Evolutionary conservation across 2,888 invertebrate genomes (phyloP), one percentile per base, ranked within the genome.

Genomic region (Patella ulyssiponensis): DNA sequence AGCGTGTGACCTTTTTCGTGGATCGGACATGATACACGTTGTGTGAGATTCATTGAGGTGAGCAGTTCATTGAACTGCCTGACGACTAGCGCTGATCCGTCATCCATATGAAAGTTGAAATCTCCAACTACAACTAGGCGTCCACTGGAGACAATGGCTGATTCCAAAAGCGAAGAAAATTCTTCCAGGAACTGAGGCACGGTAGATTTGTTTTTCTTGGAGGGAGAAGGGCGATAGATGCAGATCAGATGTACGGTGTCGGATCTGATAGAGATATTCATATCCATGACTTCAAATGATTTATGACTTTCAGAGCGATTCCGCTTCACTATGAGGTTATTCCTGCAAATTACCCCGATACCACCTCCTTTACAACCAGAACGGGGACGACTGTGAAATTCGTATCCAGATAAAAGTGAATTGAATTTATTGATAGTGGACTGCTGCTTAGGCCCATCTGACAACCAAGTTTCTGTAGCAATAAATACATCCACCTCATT

Each of bases 61-160:
- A 54, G 54, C 17, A 54, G 54, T 54, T 54, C 54, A 54, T 54
- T 54, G 54, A 54, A 54, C 54, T 54, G 17, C 3, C 54, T 54
- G 54, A 54, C 54, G 54, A 54, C 54, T 54, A 17, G 17, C 3
- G 54, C 54, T 54, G 54, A 54, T 54, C 54, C 54, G 54, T 54
- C 54, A 54, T 54, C 54, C 54, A 54, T 54, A 54, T 54, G 54
- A 12, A 54, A 54, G 54, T 54, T 54, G 54, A 54, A 54, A 54
- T 54, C 54, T 54, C 54, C 54, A 54, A 54, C 54, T 54, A 1
- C 54, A 54, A 54, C 54, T 54, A 54, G 54, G 54, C 54, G 54
- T 54, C 54, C 54, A 54, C 54, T 54, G 54, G 54, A 54, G 54
- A 54, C 54, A 54, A 54, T 54, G 54, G 54, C 54, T 54, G 54